A percentile compares a stretch with the other conserved stretches of the same genome.
These are phyloP conservation scores for Nesoenas mayeri DNA, from an alignment of 2,113 vertebrate species.

Conservation along the genomic window DNA sequence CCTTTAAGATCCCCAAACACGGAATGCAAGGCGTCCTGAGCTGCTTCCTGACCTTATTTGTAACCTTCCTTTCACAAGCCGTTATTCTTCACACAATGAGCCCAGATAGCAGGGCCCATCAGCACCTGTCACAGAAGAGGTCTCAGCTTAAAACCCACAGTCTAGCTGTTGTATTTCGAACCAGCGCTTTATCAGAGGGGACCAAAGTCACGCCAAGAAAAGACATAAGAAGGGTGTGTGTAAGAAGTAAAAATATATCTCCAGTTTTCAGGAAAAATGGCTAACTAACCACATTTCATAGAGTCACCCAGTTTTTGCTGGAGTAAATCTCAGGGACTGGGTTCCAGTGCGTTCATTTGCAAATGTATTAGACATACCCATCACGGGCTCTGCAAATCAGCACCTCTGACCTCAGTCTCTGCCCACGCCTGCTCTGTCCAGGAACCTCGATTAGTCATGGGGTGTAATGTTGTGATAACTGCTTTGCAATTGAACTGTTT, in stretches of 20 bases:
- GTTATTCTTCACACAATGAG: conserved; percentile 32
- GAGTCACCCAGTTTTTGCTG: neutral
- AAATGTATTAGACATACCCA: neutral
- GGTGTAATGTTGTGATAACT: neutral
- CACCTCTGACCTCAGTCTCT: neutral
- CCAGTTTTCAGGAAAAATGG: neutral
- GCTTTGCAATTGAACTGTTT: neutral
- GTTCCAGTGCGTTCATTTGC: neutral
- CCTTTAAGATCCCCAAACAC: conserved; percentile 19
- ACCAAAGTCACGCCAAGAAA: neutral
- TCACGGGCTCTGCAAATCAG: neutral
- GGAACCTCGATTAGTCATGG: neutral
- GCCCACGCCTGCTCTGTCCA: neutral
- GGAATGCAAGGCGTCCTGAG: conserved; percentile 3
- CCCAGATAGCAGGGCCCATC: conserved; percentile 11
- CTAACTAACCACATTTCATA: neutral
- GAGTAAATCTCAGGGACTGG: neutral
- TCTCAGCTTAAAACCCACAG: neutral
- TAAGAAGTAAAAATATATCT: neutral
- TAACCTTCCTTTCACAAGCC: conserved; percentile 31
- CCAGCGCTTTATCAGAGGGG: neutral
- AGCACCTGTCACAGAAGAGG: neutral
- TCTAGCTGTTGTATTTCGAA: neutral
- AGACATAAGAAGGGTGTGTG: neutral
- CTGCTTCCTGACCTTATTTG: neutral